Conservation (phyloP, 2,113 vertebrate genomes). For the Cathartes aura region DNA sequence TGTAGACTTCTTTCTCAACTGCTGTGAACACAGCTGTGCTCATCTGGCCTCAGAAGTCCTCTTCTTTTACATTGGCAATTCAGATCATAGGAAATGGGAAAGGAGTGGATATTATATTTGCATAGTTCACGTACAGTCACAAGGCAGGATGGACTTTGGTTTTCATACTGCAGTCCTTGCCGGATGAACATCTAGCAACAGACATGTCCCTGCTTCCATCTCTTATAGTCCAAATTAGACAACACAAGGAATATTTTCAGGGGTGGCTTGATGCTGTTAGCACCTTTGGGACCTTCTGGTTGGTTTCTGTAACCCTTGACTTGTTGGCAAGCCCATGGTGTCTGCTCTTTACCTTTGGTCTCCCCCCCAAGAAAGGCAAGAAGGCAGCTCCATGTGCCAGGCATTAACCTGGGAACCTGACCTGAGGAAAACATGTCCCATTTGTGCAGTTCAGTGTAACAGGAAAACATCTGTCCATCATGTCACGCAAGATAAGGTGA, state of each 20-base stretch:
- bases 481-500: conserved; percentile 20
- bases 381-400: background rate
- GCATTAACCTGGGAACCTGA: background rate
- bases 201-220: background rate
- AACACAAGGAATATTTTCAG: background rate
- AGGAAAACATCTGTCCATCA: conserved; percentile 29
- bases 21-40: background rate
- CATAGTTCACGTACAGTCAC: background rate
- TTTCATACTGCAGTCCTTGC: background rate
- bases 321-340: background rate
- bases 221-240: background rate
- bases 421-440: background rate
- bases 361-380: background rate
- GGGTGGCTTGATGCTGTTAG: background rate
- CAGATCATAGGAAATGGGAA: background rate
- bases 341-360: background rate
- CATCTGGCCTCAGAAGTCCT: background rate
- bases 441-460: conserved; percentile 16
- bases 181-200: background rate
- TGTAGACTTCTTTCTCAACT: background rate
- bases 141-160: background rate
- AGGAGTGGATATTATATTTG: background rate
- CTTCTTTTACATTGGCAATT: background rate
- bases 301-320: background rate
- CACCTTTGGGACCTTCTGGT: background rate